Conservation (phyloP, 2,113 vertebrate species). For the Ellobius talpinus region DNA sequence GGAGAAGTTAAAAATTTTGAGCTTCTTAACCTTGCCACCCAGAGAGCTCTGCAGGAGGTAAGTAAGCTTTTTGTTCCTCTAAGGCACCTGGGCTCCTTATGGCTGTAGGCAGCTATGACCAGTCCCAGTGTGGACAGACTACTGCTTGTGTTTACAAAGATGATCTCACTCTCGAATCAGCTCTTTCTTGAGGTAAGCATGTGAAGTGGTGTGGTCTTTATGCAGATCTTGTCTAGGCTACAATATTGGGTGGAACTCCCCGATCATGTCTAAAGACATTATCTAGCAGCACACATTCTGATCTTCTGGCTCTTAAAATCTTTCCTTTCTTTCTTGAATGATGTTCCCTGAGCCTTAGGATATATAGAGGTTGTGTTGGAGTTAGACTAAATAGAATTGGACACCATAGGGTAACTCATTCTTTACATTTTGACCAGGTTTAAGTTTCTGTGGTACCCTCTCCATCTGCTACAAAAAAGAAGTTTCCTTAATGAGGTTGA, state of each 20-base stretch:
- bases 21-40: slow-evolving; percentile 84
- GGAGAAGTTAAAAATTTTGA: slow-evolving; percentile 94
- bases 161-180: slow-evolving; percentile 74
- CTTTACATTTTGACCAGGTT: not conserved
- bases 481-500: not conserved
- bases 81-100: slow-evolving; percentile 86
- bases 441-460: not conserved
- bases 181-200: not conserved
- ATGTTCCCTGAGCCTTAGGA: not conserved
- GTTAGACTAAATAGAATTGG: not conserved
- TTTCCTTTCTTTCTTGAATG: not conserved
- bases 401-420: not conserved
- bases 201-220: not conserved
- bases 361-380: too few species aligned
- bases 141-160: slow-evolving; percentile 84
- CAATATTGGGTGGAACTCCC: not conserved
- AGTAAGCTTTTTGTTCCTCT: slow-evolving; percentile 86
- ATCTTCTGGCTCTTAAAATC: not conserved
- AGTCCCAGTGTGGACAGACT: slow-evolving; percentile 84
- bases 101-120: slow-evolving; percentile 71
- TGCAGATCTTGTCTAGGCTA: not conserved
- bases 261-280: not conserved
- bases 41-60: slow-evolving; percentile 84
- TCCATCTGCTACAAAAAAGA: not conserved
- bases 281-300: not conserved